Evolutionary conservation across 2,797 vertebrate species (phyloP).

Genomic region (Amniataba percoides): DNA sequence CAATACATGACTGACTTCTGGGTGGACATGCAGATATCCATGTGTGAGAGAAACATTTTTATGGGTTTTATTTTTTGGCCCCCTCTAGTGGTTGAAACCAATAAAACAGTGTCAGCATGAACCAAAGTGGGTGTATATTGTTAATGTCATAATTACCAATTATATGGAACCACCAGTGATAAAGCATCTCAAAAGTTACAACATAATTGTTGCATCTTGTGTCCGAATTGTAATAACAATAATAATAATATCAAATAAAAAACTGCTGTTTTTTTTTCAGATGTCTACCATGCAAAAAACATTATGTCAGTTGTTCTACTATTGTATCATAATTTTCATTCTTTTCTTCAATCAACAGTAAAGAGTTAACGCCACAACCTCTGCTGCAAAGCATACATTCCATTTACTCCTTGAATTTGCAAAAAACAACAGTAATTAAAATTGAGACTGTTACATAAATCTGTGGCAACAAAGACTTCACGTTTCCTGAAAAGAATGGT

Average conservation of each 20-base stretch:
- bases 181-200: neutral
- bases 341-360: neutral
- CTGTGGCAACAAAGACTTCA: neutral
- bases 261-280: neutral
- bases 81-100: slow-evolving; percentile 30
- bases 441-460: neutral
- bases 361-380: neutral
- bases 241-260: neutral
- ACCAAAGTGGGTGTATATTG: neutral
- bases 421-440: neutral
- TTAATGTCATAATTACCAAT: neutral
- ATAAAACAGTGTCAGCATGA: neutral
- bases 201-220: neutral
- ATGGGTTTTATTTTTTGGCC: neutral
- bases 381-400: neutral
- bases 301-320: neutral
- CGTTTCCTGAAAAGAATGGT: neutral
- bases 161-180: neutral
- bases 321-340: neutral
- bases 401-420: neutral
- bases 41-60: neutral
- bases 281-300: neutral
- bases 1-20: neutral
- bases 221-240: neutral
- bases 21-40: neutral